Evolutionary conservation across 2,888 invertebrate genomes (phyloP), one percentile per base, ranked within the genome.

Genomic region (Malthinus flaveolus): DNA sequence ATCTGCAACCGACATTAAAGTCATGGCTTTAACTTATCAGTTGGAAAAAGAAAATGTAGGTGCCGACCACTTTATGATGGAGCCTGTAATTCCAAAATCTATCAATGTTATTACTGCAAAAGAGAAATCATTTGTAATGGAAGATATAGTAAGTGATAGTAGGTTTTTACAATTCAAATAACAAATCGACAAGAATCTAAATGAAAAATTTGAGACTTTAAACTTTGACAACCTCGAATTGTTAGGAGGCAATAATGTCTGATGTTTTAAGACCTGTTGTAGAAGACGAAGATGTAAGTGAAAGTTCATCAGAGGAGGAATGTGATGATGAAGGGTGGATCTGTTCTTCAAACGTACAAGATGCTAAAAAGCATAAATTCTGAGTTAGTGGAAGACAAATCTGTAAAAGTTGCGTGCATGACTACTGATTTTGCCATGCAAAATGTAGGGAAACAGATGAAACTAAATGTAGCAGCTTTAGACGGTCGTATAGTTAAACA

Each of bases 371-470:
- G 71, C 85, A 88, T 91, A 75, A 85, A 87, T 65, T 81, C 84
- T 6, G 86, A 87, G 49, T 79, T 85, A 2, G 78, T 85, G 65
- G 86, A 87, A 65, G 87, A 89, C 35, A 85, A 85, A 66, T 72
- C 82, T 49, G 87, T 89, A 0, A 81, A 81, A 64, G 96, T 98
- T 23, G 97, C 95, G 0, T 98, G 98, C 73, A 86, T 99, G 69
- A 97, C 97, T 7, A 94, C 93, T 52, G 99, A 99, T 80, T 99
- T 95, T 83, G 95, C 98, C 0, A 93, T 99, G 87, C 97, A 97
- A 84, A 99, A 99, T 82, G 96, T 98, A 1, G 81, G 99, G 9
- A 91, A 95, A 75, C 97, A 97, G 80, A 93, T 98, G 78, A 95
- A 96, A 52, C 80, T 99, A 49, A 90, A 93, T 75, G 88, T 98